These are phyloP conservation scores for Nothocercus julius DNA, from an alignment of 2,113 vertebrate genomes.

Conservation along the genomic window DNA sequence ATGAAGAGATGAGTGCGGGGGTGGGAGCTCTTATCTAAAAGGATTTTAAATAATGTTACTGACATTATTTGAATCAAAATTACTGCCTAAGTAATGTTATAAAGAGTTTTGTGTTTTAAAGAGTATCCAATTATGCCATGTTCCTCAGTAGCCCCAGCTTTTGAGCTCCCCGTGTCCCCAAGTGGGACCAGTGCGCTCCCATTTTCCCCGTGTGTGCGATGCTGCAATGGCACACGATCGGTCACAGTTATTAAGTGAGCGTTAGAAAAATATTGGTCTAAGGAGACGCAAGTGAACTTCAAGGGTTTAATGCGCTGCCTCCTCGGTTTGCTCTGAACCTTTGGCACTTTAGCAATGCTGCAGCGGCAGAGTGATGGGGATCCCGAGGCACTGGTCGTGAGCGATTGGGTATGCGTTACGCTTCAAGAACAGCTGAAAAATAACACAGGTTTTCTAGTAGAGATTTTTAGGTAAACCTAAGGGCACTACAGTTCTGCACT, in stretches of 20 bases:
- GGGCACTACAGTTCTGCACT: not conserved
- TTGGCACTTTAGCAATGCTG: not conserved
- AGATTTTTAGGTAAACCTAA: not conserved
- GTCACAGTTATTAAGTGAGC: not conserved
- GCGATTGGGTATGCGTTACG: not conserved
- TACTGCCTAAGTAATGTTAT: slow-evolving; percentile 42
- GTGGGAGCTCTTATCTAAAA: slow-evolving; percentile 63
- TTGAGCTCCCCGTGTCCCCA: not conserved
- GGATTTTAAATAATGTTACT: slow-evolving; percentile 69
- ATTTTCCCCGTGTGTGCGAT: not conserved
- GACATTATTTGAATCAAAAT: slow-evolving; percentile 67
- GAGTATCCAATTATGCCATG: slow-evolving; percentile 4
- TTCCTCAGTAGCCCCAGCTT: not conserved
- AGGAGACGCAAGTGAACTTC: not conserved
- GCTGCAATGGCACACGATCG: not conserved
- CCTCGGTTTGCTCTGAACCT: not conserved
- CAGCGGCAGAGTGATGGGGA: not conserved
- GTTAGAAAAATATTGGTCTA: not conserved
- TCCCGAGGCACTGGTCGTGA: not conserved
- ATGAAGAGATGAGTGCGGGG: slow-evolving; percentile 47
- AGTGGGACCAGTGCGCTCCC: not conserved
- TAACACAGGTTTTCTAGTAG: not conserved
- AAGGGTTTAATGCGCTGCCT: not conserved
- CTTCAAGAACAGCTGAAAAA: not conserved
- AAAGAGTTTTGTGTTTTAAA: slow-evolving; percentile 51